Evolutionary conservation across 1,140 invertebrate genomes (phyloP).

Genomic region (Eupristina koningsbergeri): DNA sequence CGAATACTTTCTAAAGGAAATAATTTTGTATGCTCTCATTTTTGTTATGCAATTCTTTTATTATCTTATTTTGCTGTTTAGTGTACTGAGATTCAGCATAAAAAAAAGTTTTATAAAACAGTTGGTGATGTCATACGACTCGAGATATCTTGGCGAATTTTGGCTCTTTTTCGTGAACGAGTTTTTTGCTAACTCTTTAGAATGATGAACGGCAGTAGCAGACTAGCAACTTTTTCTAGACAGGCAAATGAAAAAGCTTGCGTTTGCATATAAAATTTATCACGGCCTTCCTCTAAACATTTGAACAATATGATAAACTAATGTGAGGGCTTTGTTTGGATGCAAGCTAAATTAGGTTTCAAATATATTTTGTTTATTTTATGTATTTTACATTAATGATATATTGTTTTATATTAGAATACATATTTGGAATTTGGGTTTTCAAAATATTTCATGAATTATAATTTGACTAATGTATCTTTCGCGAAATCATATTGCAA

Average conservation of each 20-base stretch:
- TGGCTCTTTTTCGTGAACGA: conserved; percentile 21
- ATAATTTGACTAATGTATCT: too few relatives aligned
- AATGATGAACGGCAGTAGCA: conserved; percentile 15
- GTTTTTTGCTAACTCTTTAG: not conserved
- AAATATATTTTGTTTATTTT: too few relatives aligned
- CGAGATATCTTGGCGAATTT: conserved; percentile 7
- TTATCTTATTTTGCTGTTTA: conserved; percentile 3
- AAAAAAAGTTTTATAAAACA: conserved; percentile 4
- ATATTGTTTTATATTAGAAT: too few relatives aligned
- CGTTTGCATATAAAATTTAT: conserved; percentile 17
- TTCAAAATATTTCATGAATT: too few relatives aligned
- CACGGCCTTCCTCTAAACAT: not conserved
- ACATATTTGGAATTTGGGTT: too few relatives aligned
- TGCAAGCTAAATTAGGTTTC: too few relatives aligned
- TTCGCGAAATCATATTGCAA: too few relatives aligned
- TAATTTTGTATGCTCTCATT: not conserved
- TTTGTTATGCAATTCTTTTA: conserved; percentile 12
- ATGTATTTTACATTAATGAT: too few relatives aligned
- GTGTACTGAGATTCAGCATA: not conserved
- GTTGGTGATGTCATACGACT: not conserved
- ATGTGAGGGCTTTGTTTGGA: not conserved
- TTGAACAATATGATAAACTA: not conserved
- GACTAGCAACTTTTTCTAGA: not conserved
- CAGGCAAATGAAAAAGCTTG: not conserved
- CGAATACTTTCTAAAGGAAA: not conserved